A percentile compares a stretch with the other conserved stretches of the same genome.
Evolutionary conservation across 2,888 invertebrate genomes (phyloP).

Genomic region (Agriopis marginaria): DNA sequence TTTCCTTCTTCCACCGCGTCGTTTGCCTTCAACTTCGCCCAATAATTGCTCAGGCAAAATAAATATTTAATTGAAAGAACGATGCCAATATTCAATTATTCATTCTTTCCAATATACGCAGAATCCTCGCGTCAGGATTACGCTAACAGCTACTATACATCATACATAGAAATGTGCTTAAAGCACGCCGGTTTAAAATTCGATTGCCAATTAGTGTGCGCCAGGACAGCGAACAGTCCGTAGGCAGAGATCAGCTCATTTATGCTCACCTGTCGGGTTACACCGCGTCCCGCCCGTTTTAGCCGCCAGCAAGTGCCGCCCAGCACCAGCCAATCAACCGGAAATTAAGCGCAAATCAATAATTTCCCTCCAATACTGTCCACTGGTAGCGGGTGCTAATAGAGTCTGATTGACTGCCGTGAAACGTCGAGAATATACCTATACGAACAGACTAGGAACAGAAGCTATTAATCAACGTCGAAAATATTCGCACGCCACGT

Average conservation of each 20-base stretch:
- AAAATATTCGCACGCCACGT: slow-evolving; percentile 45
- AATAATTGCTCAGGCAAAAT: no score
- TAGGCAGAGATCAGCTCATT: slow-evolving; percentile 6
- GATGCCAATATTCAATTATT: neutral
- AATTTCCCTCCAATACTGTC: slow-evolving; percentile 76
- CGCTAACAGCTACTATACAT: neutral
- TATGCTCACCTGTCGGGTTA: slow-evolving; percentile 31
- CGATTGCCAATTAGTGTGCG: slow-evolving; percentile 41
- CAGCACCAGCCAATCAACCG: slow-evolving; percentile 61
- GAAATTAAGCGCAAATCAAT: slow-evolving; percentile 83
- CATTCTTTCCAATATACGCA: neutral
- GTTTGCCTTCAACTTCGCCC: no score
- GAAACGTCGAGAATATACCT: slow-evolving; percentile 37
- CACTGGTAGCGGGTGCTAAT: slow-evolving; percentile 62
- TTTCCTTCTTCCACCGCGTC: no score
- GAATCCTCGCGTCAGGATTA: slow-evolving; percentile 12
- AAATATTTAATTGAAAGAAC: neutral
- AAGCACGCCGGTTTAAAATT: slow-evolving; percentile 19
- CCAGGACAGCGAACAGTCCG: slow-evolving; percentile 29
- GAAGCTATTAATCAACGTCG: slow-evolving; percentile 44
- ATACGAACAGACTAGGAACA: slow-evolving; percentile 18
- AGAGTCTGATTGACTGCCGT: slow-evolving; percentile 73
- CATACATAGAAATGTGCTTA: slow-evolving; percentile 13
- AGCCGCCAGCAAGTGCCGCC: slow-evolving; percentile 44
- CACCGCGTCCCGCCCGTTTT: slow-evolving; percentile 74